These are phyloP conservation scores for Vireo griseus DNA, from an alignment of 2,797 vertebrate species.

Conservation along the genomic window DNA sequence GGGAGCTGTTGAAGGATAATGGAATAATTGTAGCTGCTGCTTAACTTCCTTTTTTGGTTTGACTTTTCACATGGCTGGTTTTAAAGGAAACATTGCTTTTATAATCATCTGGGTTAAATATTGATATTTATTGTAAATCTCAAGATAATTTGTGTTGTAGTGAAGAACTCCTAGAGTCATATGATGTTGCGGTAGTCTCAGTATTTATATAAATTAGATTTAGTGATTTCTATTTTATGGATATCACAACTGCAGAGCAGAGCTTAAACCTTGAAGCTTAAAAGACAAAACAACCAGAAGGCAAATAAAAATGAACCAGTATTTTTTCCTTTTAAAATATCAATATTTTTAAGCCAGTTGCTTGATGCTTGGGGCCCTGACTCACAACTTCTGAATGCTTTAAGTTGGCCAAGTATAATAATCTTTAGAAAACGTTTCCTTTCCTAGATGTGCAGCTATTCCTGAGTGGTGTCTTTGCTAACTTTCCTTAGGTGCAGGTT, in stretches of 20 bases:
- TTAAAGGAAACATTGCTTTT: not conserved
- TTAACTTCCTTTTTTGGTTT: not conserved
- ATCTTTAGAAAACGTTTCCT: not conserved
- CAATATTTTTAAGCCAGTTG: not conserved
- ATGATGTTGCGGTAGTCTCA: not conserved
- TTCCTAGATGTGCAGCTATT: constrained; percentile 30
- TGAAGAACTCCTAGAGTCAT: not conserved
- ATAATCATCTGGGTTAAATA: not conserved
- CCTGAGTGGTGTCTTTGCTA: not conserved
- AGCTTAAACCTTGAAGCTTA: not conserved
- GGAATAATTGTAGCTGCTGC: not conserved
- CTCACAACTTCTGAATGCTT: constrained; percentile 17
- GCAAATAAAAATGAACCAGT: not conserved
- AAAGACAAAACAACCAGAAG: not conserved
- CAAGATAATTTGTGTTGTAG: not conserved
- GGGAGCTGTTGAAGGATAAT: not conserved
- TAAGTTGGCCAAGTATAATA: constrained; percentile 8
- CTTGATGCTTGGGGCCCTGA: not conserved
- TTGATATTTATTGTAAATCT: not conserved
- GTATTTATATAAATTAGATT: not conserved
- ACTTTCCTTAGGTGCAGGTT: not conserved
- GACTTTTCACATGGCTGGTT: not conserved
- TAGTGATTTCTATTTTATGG: not conserved
- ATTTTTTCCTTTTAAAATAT: constrained; percentile 3
- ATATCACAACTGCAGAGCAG: not conserved